Conservation (phyloP, 2,888 invertebrate species). For the Chymomyza fuscimana region DNA sequence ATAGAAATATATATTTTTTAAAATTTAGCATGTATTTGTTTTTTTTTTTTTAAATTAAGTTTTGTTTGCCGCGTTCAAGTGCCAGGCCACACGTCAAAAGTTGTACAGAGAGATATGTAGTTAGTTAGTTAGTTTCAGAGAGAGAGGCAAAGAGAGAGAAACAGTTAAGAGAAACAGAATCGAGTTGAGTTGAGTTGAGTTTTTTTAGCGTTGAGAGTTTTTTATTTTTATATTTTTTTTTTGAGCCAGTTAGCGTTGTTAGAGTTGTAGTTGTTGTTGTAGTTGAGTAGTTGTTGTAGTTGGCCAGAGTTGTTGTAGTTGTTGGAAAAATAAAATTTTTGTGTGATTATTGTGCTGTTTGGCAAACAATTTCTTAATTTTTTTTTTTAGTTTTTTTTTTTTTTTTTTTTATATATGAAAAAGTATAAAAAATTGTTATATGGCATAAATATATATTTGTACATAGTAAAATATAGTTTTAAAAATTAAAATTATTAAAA, state of each 20-base stretch:
- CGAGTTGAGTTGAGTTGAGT: conserved; percentile 44
- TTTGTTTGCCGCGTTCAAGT: neutral
- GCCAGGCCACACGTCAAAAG: neutral
- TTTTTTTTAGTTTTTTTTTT: conserved; percentile 25
- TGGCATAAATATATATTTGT: neutral
- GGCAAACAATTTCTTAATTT: conserved; percentile 7
- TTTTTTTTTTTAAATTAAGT: conserved; percentile 19
- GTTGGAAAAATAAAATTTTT: conserved; percentile 55
- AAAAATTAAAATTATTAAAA: neutral
- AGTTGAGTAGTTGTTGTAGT: conserved; percentile 42
- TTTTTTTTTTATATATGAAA: neutral
- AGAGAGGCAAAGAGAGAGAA: conserved; percentile 49
- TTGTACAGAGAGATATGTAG: conserved; percentile 42
- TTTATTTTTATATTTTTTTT: neutral
- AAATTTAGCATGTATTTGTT: neutral
- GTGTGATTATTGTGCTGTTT: conserved; percentile 64
- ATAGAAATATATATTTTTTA: conserved; percentile 6
- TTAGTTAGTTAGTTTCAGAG: conserved; percentile 43
- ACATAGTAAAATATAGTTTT: neutral
- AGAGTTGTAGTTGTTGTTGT: conserved; percentile 29
- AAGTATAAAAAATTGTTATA: neutral
- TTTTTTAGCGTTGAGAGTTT: conserved; percentile 51
- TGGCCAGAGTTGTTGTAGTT: conserved; percentile 36
- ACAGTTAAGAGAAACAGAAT: conserved; percentile 57
- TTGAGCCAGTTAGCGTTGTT: conserved; percentile 36